phyloP scores from a whole-genome alignment of 2,113 vertebrate genomes.

The Tachysurus vachellii region DNA sequence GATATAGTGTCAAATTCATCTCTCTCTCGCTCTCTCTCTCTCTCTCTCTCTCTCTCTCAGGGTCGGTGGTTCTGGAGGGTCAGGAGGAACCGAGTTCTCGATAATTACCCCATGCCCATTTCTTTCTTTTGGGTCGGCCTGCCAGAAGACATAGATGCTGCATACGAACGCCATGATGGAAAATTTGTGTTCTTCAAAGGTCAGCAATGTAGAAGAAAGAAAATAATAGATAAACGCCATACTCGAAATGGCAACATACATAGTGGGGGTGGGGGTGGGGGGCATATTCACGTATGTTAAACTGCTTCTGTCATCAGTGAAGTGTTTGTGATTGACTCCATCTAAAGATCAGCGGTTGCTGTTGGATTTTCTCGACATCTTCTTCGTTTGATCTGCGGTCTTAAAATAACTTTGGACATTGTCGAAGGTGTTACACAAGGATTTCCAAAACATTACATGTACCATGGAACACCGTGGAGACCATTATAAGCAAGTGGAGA shows the following conservation, averaged over 20 bases:
- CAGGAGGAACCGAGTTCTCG: constrained; percentile 87
- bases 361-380: background rate
- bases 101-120: constrained; percentile 95
- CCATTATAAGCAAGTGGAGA: background rate
- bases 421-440: background rate
- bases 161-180: constrained; percentile 91
- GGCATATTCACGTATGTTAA: background rate
- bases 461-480: background rate
- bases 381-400: background rate
- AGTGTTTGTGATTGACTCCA: background rate
- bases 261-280: background rate
- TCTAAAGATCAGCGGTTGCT: background rate
- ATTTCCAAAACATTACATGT: background rate
- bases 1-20: no score
- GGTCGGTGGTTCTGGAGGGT: constrained; percentile 97
- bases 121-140: constrained; percentile 93
- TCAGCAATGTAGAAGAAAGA: constrained; percentile 55
- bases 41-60: constrained; percentile 62
- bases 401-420: background rate
- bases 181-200: constrained; percentile 97
- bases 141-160: constrained; percentile 85
- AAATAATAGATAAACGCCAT: background rate
- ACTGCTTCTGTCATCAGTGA: background rate
- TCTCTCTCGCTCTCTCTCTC: background rate
- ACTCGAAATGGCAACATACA: background rate